Percentiles rank a stretch among this genome's conserved stretches.
Conservation (phyloP, 1,140 invertebrate genomes). For the Leptopilina clavipes region DNA sequence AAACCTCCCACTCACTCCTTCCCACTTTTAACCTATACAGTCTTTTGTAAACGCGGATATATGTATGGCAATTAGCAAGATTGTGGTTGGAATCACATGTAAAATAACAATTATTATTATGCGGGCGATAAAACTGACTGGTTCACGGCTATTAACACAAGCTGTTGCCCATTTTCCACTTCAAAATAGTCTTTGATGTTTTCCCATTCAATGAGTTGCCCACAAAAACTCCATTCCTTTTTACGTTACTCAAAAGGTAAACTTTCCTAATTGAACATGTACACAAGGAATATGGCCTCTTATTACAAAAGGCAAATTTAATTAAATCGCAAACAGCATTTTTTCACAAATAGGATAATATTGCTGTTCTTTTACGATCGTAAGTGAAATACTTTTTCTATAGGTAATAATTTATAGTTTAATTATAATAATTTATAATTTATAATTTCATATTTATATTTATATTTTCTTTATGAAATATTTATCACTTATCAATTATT, state of each 20-base stretch:
- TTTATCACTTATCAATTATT: no score
- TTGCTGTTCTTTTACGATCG: no score
- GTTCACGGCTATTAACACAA: constrained; percentile 55
- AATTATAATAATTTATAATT: no score
- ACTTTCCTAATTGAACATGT: constrained; percentile 9
- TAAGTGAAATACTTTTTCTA: no score
- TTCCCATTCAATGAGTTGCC: neutral
- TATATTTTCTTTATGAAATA: no score
- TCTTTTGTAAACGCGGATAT: neutral
- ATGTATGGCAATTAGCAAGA: constrained; percentile 45
- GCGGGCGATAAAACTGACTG: constrained; percentile 48
- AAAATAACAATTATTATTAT: constrained; percentile 58
- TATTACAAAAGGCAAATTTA: neutral
- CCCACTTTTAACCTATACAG: neutral
- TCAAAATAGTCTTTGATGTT: neutral
- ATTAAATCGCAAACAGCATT: constrained; percentile 1
- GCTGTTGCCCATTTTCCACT: constrained; percentile 47
- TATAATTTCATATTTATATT: no score
- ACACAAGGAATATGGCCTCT: neutral
- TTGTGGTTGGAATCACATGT: constrained; percentile 47
- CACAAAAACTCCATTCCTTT: neutral
- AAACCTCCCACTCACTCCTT: neutral
- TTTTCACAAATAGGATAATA: no score
- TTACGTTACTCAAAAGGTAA: neutral
- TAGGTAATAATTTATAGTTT: no score